Conservation (phyloP, 2,797 vertebrate genomes). For the Parotocinclus haroldoi region DNA sequence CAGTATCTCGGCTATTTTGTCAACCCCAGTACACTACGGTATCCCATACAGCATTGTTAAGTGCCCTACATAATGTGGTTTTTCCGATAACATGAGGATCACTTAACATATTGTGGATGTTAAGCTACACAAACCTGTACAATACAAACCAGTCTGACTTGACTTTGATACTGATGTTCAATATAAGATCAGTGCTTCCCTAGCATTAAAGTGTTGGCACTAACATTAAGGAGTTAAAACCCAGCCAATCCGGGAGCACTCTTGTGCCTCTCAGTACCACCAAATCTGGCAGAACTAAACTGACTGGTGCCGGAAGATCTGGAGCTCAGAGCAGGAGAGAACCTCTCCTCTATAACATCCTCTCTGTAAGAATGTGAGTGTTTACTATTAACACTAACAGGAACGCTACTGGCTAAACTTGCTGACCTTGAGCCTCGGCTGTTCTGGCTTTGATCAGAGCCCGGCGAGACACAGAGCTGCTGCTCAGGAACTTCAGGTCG, state of each 20-base stretch:
- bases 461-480: neutral
- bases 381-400: conserved; percentile 8
- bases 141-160: no score
- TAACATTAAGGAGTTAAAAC: conserved; percentile 7
- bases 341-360: conserved; percentile 18
- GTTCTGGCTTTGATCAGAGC: neutral
- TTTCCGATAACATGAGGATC: no score
- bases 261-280: neutral
- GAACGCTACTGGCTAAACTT: conserved; percentile 13
- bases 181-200: no score
- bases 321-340: conserved; percentile 23
- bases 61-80: no score
- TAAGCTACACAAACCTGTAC: no score
- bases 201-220: conserved; percentile 4
- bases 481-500: conserved; percentile 8
- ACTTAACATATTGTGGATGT: no score
- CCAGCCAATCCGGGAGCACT: conserved; percentile 19
- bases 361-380: conserved; percentile 20
- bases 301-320: conserved; percentile 18
- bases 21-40: no score
- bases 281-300: conserved; percentile 4
- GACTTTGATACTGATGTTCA: no score
- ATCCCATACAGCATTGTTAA: no score
- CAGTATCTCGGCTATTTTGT: no score
- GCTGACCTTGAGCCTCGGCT: conserved; percentile 14